Conservation (phyloP, 2,113 vertebrate species). For the Phaetusa simplex region DNA sequence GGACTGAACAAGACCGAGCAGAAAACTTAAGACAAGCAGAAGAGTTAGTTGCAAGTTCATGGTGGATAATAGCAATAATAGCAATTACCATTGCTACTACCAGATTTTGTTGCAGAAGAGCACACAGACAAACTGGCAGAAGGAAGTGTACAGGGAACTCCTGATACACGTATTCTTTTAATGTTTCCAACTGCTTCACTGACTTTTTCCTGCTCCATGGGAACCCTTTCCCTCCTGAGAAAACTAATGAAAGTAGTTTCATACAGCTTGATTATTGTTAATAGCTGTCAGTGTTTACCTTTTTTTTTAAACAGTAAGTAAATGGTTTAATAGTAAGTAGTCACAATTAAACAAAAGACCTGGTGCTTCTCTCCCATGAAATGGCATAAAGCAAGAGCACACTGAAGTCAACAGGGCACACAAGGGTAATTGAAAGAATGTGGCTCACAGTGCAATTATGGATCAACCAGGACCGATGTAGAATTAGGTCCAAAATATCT, state of each 20-base stretch:
- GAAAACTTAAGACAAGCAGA: neutral
- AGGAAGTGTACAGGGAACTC: neutral
- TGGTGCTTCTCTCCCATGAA: neutral
- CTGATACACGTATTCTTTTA: neutral
- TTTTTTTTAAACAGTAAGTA: neutral
- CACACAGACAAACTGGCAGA: neutral
- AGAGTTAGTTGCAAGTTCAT: neutral
- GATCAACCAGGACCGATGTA: fast-evolving
- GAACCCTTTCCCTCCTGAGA: neutral
- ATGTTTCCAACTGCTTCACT: neutral
- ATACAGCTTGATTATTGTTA: neutral
- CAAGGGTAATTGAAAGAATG: neutral
- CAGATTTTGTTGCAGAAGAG: neutral
- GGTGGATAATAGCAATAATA: neutral
- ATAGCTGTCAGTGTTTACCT: neutral
- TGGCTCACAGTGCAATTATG: neutral
- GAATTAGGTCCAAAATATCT: neutral
- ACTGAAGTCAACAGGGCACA: neutral
- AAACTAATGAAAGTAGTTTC: neutral
- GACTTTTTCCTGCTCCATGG: neutral
- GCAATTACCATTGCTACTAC: neutral
- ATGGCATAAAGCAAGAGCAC: neutral
- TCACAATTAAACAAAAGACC: neutral
- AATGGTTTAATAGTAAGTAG: neutral
- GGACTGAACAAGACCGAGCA: neutral